Base-by-base conservation (phyloP, 2,113 vertebrate species). In the Hymenochirus boettgeri region DNA sequence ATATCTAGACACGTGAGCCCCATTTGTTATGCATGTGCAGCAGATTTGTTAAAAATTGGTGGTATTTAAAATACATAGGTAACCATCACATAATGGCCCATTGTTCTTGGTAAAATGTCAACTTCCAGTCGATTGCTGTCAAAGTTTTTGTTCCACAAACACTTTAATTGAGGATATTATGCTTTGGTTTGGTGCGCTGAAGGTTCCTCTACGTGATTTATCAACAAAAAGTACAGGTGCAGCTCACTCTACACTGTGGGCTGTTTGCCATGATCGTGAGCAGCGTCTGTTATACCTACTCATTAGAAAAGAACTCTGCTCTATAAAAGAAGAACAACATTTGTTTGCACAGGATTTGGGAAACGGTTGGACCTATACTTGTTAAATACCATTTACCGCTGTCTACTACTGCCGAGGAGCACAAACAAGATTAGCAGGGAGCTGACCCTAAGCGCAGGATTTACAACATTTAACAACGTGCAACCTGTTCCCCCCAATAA, bases 201-300 rank as follows among this genome's bases (percentile, higher is more conserved):
- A 48, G n/a, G 56, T 65, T 39, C 53, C 48, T n/a, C 63, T 48
- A 65, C 29, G 27, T 33, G 54, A 65, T 50, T 50, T 55, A 65
- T 33, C 63, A 46, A 50, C 53, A 48, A 48, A 50, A 63, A 24
- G 27, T 54, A 24, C 62, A 65, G 62, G 62, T 57, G 62, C 62
- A 24, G 26, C 62, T 65, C 35, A 23, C 10, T 56, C 23, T 24
- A 65, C 22, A 4, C 42, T 19, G 46, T 47, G 21, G n/a, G 26
- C 53, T 57, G 62, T 10, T 26, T 65, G 62, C 39, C 62, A 57
- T 33, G 13, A 18, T 23, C 19, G 2, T 19, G 18, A 39, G 26
- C 7, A 24, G n/a, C 1, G 23, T 23, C 31, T 26, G 18, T 29
- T 24, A 52, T 22, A 63, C 35, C 23, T 27, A 45, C 24, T 37